Evolutionary conservation across 1,140 invertebrate species (phyloP).

Genomic region (Drosophila nebulosa): DNA sequence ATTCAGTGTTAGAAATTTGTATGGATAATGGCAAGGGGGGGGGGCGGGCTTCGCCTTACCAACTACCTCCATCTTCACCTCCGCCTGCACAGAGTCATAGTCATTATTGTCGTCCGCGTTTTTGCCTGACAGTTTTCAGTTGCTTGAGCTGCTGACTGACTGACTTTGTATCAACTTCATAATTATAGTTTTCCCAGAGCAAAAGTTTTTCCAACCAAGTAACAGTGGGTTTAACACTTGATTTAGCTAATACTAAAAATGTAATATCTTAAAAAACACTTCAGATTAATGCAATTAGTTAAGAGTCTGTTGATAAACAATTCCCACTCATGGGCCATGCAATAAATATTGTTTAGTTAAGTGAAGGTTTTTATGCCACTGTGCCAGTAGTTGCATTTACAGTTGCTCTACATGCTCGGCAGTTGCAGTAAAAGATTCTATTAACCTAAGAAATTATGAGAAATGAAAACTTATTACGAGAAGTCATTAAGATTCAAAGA

Average conservation of each 20-base stretch:
- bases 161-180: conserved; percentile 76
- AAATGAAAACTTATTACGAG: conserved; percentile 81
- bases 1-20: neutral
- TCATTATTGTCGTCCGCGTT: conserved; percentile 73
- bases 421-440: conserved; percentile 69
- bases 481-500: conserved; percentile 80
- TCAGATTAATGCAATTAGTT: neutral
- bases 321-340: too few species aligned
- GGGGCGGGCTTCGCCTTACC: neutral
- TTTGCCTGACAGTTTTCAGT: conserved; percentile 39
- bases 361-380: conserved; percentile 16
- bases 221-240: conserved; percentile 35
- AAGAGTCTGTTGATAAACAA: too few species aligned
- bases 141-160: conserved; percentile 46
- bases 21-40: neutral
- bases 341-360: neutral
- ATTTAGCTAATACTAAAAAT: neutral
- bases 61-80: neutral
- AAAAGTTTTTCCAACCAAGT: conserved; percentile 52
- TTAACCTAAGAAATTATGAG: conserved; percentile 80
- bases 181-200: conserved; percentile 61
- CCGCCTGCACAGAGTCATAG: conserved; percentile 26
- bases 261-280: neutral
- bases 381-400: conserved; percentile 31
- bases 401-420: conserved; percentile 38